Base-by-base conservation (phyloP, 2,113 vertebrate species). In the Heloderma charlesbogerti region DNA sequence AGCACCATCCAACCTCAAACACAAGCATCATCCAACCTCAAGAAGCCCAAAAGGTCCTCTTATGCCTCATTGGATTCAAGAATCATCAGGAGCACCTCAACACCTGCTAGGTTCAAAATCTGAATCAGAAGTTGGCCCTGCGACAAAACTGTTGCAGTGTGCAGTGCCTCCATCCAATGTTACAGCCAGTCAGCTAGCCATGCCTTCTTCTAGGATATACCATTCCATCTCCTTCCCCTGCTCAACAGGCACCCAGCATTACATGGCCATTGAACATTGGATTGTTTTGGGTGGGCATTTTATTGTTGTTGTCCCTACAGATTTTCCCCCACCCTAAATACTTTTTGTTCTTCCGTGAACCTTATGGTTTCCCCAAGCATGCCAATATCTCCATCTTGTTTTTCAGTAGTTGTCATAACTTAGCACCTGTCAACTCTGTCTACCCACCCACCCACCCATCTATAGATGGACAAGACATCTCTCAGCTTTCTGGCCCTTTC, bases 11-110 rank as follows among this genome's bases (percentile, higher is more conserved):
- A 71, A 89, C 93, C 78, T 82, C 90, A 16, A 83, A 71, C 66
- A n/a, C 37, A 75, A 82, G 67, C 20, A 78, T 8, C 45, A 91
- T 80, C 67, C 88, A 71, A 89, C 93, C 78, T 82, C 90, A 16
- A 83, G 22, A 34, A 20, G 0, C 81, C 81, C 10, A 86, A 84
- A 86, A 94, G 29, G 37, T 22, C 89, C 6, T n/a, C 40, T 74
- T 25, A 40, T 89, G n/a, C 91, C 34, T 81, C 72, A 4, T 25
- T 72, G 51, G 77, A 57, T 29, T 75, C 89, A 91, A 84, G 83
- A 91, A n/a, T 77, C 88, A 90, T 90, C 74, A 88, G 93, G 86
- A 45, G 15, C 51, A 95, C 86, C 89, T 92, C 92, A 93, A 75
- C 88, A 90, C 72, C 54, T 90, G 85, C 16, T 63, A 88, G 78